Percentiles rank a stretch among this genome's conserved stretches.
phyloP scores from a whole-genome alignment of 2,888 invertebrate genomes.

The Cephus pulcher region DNA sequence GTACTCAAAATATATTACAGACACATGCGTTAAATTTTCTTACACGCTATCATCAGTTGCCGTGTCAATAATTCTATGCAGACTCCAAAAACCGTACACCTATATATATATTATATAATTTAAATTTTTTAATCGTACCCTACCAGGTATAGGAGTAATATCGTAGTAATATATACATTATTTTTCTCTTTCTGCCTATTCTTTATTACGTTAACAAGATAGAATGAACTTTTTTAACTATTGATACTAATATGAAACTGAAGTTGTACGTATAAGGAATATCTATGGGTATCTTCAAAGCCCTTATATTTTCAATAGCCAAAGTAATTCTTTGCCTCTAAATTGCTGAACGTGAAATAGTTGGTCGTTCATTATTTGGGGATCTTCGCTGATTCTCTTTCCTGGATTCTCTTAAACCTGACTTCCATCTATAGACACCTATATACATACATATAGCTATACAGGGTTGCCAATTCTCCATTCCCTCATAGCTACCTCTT shows the following conservation, averaged over 20 bases:
- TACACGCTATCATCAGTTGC: not conserved
- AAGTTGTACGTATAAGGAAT: too few relatives aligned
- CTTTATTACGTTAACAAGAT: too few relatives aligned
- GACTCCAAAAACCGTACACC: not conserved
- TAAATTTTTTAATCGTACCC: not conserved
- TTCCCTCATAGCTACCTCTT: not conserved
- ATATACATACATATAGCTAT: not conserved
- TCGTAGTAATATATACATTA: too few relatives aligned
- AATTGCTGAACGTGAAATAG: not conserved
- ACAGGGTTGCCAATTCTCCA: not conserved
- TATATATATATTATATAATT: not conserved
- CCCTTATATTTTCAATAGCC: not conserved
- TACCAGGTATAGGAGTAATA: too few relatives aligned
- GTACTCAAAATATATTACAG: too few relatives aligned
- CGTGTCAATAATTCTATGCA: not conserved
- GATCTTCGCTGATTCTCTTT: not conserved
- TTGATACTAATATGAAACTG: too few relatives aligned
- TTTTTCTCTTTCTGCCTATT: too few relatives aligned
- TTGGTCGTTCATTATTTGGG: not conserved
- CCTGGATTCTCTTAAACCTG: not conserved
- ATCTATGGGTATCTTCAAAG: too few relatives aligned
- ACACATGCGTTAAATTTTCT: too few relatives aligned
- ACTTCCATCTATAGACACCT: not conserved
- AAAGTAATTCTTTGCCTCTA: not conserved
- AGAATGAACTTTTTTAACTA: too few relatives aligned